A percentile compares a stretch with the other conserved stretches of the same genome.
These are phyloP conservation scores for Phymatocera aterrima DNA, from an alignment of 2,888 invertebrate genomes.

Conservation along the genomic window DNA sequence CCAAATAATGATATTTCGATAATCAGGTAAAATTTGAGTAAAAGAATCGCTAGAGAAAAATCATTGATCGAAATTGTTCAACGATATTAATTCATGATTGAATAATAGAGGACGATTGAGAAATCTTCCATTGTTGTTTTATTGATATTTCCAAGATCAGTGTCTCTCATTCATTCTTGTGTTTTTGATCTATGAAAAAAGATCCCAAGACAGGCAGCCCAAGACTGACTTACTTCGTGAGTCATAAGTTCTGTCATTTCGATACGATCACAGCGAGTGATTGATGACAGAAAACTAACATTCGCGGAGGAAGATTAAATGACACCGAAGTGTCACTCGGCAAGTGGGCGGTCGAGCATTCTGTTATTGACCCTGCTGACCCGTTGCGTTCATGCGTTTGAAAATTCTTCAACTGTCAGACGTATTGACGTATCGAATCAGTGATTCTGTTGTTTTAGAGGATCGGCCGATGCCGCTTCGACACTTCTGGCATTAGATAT, in stretches of 20 bases:
- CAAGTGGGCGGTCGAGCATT: slow-evolving; percentile 38
- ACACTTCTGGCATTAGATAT: neutral
- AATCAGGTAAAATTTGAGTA: no score
- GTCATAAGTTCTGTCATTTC: neutral
- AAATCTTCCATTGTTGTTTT: no score
- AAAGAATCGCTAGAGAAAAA: no score
- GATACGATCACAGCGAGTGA: neutral
- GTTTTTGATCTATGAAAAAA: slow-evolving; percentile 14
- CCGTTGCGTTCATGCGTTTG: slow-evolving; percentile 26
- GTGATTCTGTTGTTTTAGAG: neutral
- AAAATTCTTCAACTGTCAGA: slow-evolving; percentile 42
- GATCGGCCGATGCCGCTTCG: neutral
- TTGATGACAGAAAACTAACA: neutral
- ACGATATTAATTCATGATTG: no score
- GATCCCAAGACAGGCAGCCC: slow-evolving; percentile 1
- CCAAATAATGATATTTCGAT: no score
- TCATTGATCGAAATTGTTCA: no score
- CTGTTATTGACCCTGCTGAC: slow-evolving; percentile 39
- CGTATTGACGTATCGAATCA: slow-evolving; percentile 31
- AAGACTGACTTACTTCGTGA: no score
- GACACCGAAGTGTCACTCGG: slow-evolving; percentile 12
- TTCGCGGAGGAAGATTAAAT: neutral
- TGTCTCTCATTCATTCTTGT: slow-evolving; percentile 2
- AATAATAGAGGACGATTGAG: no score
- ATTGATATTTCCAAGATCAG: no score